Evolutionary conservation across 1,140 invertebrate genomes (phyloP).

Genomic region (Hyphantria cunea): DNA sequence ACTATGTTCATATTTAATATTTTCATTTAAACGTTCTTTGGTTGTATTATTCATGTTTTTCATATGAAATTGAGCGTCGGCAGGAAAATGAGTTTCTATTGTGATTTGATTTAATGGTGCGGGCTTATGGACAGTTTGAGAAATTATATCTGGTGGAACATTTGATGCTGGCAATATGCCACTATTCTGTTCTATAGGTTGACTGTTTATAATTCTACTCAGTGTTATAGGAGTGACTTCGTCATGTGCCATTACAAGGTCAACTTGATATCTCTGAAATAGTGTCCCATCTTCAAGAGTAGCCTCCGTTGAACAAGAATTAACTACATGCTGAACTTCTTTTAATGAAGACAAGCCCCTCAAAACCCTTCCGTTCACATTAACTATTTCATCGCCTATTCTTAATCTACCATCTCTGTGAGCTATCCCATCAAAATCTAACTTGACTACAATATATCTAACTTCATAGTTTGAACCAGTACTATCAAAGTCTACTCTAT

Average conservation of each 20-base stretch:
- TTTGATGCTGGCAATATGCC: slow-evolving; percentile 47
- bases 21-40: slow-evolving; percentile 42
- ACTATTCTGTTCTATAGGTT: slow-evolving; percentile 50
- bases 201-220: slow-evolving; percentile 69
- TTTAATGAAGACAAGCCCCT: slow-evolving; percentile 87
- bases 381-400: slow-evolving; percentile 92
- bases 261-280: slow-evolving; percentile 83
- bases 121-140: slow-evolving; percentile 72
- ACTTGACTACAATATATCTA: slow-evolving; percentile 91
- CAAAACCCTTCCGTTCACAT: slow-evolving; percentile 91
- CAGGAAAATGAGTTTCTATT: slow-evolving; percentile 73
- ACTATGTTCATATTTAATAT: slow-evolving; percentile 37
- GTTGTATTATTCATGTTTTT: slow-evolving; percentile 40
- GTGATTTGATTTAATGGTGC: slow-evolving; percentile 63
- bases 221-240: slow-evolving; percentile 77
- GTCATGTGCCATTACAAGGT: slow-evolving; percentile 84
- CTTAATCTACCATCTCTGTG: slow-evolving; percentile 91
- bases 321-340: slow-evolving; percentile 83
- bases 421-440: slow-evolving; percentile 91
- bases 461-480: slow-evolving; percentile 83
- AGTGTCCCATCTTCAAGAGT: slow-evolving; percentile 63
- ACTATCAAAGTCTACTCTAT: slow-evolving; percentile 81
- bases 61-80: slow-evolving; percentile 56
- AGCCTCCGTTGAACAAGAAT: slow-evolving; percentile 78
- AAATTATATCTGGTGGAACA: slow-evolving; percentile 72